phyloP scores from a whole-genome alignment of 2,113 vertebrate genomes.

The Oplegnathus fasciatus region DNA sequence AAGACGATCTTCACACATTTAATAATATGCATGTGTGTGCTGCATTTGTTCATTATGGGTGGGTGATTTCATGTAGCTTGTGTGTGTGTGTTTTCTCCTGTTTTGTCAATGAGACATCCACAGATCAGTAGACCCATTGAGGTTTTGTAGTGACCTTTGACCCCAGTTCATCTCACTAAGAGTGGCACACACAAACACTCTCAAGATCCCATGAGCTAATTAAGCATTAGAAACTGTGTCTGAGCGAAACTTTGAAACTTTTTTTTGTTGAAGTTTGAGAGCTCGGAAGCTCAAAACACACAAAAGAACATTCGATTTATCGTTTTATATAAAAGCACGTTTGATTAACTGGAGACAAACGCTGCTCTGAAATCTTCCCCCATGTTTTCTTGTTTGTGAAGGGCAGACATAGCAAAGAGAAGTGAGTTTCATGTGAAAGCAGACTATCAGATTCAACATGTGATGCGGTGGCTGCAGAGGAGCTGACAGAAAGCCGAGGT shows the following conservation, averaged over 20 bases:
- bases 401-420: neutral
- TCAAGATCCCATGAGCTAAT: neutral
- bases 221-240: neutral
- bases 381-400: neutral
- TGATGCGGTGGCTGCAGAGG: slow-evolving; percentile 12
- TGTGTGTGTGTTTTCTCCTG: slow-evolving; percentile 4
- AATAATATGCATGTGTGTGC: neutral
- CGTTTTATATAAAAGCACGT: neutral
- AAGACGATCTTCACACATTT: neutral
- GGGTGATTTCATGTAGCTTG: neutral
- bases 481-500: slow-evolving; percentile 33
- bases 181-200: neutral
- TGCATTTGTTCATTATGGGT: neutral
- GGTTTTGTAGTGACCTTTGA: slow-evolving; percentile 18
- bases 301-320: neutral
- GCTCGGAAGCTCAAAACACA: neutral
- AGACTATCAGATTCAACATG: slow-evolving; percentile 19
- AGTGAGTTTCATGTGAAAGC: slow-evolving; percentile 6
- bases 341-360: too few relatives aligned
- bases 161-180: neutral
- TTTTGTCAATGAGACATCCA: neutral
- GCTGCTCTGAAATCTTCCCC: neutral
- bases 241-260: neutral
- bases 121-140: neutral
- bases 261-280: neutral